Conservation (phyloP, 2,797 vertebrate species). For the Cygnus olor region DNA sequence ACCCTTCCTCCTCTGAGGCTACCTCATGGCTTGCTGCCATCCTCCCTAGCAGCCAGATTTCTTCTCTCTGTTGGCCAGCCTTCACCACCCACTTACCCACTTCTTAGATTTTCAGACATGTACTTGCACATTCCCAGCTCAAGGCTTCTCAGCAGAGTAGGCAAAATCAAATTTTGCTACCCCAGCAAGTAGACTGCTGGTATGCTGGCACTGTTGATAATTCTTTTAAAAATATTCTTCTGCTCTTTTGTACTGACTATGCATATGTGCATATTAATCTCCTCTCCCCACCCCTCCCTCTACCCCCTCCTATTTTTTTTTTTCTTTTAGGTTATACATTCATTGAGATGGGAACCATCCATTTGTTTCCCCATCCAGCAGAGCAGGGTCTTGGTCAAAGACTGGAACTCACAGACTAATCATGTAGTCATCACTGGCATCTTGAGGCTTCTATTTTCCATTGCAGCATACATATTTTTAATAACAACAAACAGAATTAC, state of each 20-base stretch:
- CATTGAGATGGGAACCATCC: neutral
- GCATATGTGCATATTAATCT: neutral
- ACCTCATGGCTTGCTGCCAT: constrained; percentile 6
- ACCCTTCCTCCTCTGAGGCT: neutral
- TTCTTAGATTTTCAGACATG: constrained; percentile 32
- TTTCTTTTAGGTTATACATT: neutral
- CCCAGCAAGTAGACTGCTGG: neutral
- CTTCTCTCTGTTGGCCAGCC: neutral
- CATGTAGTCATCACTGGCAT: neutral
- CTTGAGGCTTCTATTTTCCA: neutral
- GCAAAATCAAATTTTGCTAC: constrained; percentile 40
- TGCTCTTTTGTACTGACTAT: neutral
- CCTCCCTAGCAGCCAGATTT: neutral
- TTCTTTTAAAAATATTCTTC: neutral
- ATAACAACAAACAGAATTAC: neutral
- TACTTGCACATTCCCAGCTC: constrained; percentile 38
- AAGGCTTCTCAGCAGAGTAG: constrained; percentile 46
- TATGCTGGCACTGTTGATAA: neutral
- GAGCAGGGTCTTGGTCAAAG: neutral
- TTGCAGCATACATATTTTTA: neutral
- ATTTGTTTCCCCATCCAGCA: neutral
- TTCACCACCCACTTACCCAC: constrained; percentile 45
- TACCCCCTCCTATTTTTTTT: rapidly evolving
- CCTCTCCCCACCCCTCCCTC: neutral
- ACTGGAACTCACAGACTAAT: neutral